A percentile compares a stretch with the other conserved stretches of the same genome.
Evolutionary conservation across 2,113 vertebrate genomes (phyloP).

Genomic region (Penelope pileata): DNA sequence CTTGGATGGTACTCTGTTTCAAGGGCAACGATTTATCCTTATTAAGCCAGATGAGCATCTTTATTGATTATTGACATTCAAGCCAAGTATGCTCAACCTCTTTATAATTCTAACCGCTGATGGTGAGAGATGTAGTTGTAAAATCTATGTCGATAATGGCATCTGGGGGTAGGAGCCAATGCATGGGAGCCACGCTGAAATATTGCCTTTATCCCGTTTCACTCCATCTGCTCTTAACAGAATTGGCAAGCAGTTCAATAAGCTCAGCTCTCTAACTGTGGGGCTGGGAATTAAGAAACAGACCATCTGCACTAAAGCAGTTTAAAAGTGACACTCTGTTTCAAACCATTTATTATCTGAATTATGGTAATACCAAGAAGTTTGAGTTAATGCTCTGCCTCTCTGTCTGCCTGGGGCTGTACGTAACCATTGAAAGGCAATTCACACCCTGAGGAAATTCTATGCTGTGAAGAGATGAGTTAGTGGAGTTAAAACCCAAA

Average conservation of each 20-base stretch:
- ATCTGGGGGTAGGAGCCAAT: neutral
- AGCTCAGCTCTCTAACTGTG: neutral
- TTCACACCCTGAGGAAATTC: neutral
- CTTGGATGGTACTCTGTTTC: neutral
- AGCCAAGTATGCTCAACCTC: neutral
- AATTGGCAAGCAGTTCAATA: slow-evolving; percentile 51
- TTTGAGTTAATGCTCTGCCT: neutral
- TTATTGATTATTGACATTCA: slow-evolving; percentile 38
- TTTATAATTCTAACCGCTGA: neutral
- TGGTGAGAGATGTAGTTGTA: slow-evolving; percentile 3
- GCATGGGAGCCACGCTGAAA: neutral
- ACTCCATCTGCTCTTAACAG: slow-evolving; percentile 54
- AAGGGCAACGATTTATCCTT: slow-evolving; percentile 48
- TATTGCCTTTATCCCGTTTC: slow-evolving; percentile 17
- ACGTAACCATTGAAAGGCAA: neutral
- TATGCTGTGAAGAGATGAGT: neutral
- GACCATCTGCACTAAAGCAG: slow-evolving; percentile 28
- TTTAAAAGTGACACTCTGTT: slow-evolving; percentile 28
- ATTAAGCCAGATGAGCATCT: slow-evolving; percentile 8
- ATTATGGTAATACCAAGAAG: slow-evolving; percentile 2
- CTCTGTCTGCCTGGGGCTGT: neutral
- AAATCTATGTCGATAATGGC: slow-evolving; percentile 8
- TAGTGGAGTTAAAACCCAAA: fast-evolving
- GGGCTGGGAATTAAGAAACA: slow-evolving; percentile 44
- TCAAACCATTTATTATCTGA: neutral